Evolutionary conservation across 2,888 invertebrate species (phyloP).

Genomic region (Brassicogethes aeneus): DNA sequence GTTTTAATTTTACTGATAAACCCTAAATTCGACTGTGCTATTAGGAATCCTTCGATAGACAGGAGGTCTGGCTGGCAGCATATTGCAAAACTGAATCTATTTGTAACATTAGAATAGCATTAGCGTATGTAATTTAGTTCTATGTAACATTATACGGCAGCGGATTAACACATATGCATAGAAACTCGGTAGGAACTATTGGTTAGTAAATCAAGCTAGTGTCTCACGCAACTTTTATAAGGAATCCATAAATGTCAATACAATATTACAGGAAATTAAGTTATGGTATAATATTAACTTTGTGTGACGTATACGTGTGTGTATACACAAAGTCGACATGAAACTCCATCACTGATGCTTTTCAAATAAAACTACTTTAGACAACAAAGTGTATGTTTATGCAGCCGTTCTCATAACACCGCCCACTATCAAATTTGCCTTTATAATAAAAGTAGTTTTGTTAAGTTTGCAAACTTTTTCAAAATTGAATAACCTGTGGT

Average conservation of each 20-base stretch:
- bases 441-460: too few species aligned
- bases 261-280: neutral
- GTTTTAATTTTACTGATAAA: too few species aligned
- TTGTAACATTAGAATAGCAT: neutral
- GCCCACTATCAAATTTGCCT: too few species aligned
- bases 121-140: neutral
- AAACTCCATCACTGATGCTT: neutral
- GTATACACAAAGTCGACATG: neutral
- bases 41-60: too few species aligned
- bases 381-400: too few species aligned
- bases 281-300: neutral
- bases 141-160: neutral
- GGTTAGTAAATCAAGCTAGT: conserved; percentile 1
- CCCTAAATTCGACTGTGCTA: too few species aligned
- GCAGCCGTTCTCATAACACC: too few species aligned
- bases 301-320: too few species aligned
- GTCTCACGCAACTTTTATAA: conserved; percentile 1
- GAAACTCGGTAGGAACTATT: conserved; percentile 1
- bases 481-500: too few species aligned
- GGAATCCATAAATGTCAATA: conserved; percentile 1
- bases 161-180: conserved; percentile 1
- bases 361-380: too few species aligned
- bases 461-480: too few species aligned
- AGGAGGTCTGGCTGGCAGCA: too few species aligned
- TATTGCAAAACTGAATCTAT: neutral